These are phyloP conservation scores for Siniperca knerii DNA, from an alignment of 2,113 vertebrate genomes.

Conservation along the genomic window DNA sequence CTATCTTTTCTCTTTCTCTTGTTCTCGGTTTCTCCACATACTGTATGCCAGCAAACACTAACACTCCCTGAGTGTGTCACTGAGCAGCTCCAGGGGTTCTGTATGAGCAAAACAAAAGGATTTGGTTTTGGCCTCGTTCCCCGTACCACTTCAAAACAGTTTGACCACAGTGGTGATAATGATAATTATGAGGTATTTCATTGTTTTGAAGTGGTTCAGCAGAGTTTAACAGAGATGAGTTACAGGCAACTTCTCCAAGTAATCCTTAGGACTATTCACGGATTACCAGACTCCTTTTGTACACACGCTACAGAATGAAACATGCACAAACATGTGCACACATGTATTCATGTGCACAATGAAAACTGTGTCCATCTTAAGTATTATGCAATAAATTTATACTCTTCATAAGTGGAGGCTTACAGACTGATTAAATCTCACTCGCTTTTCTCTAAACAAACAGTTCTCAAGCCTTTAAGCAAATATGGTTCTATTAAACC, in stretches of 20 bases:
- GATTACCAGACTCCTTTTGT: conserved; percentile 36
- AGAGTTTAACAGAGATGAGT: conserved; percentile 7
- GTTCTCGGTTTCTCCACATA: too few species aligned
- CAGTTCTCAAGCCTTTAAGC: conserved; percentile 6
- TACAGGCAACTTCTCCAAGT: not conserved
- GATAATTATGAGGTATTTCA: conserved; percentile 25
- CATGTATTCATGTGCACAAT: not conserved
- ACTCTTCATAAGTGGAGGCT: not conserved
- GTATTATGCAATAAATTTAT: not conserved
- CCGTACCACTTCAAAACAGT: not conserved
- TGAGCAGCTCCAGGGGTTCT: not conserved
- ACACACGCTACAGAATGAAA: conserved; percentile 8
- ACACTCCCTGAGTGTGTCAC: not conserved
- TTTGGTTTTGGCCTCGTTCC: conserved; percentile 11
- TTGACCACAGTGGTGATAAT: conserved; percentile 21
- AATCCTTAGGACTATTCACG: conserved; percentile 14
- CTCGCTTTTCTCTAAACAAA: conserved; percentile 1
- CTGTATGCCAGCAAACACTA: not conserved
- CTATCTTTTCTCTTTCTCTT: too few species aligned
- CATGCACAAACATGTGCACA: not conserved
- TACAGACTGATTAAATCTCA: not conserved
- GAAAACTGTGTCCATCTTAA: not conserved
- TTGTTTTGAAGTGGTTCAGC: conserved; percentile 32
- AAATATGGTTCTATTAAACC: not conserved
- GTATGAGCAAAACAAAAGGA: not conserved